Base-by-base conservation (phyloP, 2,888 invertebrate species). In the Pseudolycoriella hygida region DNA sequence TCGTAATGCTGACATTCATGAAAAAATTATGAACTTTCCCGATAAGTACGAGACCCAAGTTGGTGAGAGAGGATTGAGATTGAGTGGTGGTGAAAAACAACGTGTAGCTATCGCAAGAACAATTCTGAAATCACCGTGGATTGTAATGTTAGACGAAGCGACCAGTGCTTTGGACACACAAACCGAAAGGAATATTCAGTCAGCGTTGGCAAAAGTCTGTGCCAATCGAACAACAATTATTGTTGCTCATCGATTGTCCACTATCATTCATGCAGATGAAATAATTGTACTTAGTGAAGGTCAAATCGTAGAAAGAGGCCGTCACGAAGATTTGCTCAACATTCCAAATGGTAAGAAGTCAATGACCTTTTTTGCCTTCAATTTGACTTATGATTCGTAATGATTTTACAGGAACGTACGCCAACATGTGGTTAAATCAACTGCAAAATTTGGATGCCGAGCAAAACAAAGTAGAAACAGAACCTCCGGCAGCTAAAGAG, bases 61-160 rank as follows among this genome's bases (percentile, higher is more conserved):
- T 44, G 49, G 48, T 32, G 97, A 97, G 66, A 71, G 97, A 58
- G 97, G 97, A 5, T 66, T 97, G 47, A 80, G 93, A 50, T 68
- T 97, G 48, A 94, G 94, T 60, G 97, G 97, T 2, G 97, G 97
- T 2, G 97, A 97, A 61, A 98, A 97, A 58, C 97, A 98, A 62
- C 72, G 96, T 52, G 89, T 97, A 46, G 97, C 96, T 1, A 97
- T 97, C 51, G 97, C 97, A 0, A 70, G 97, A 50, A 96, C 96
- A 0, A 72, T 98, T 18, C 71, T 98, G 18, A 97, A 97, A 63
- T 74, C 87, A 2, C 96, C 97, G 0, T 73, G 77, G 30, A 81
- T 96, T 48, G 86, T 97, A 10, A 68, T 97, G 2, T 66, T 97
- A 8, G 97, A 97, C 15, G 44, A 44, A 19, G 46, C 46, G 10